Evolutionary conservation across 2,888 invertebrate genomes (phyloP).

Genomic region (Agrochola lychnidis): DNA sequence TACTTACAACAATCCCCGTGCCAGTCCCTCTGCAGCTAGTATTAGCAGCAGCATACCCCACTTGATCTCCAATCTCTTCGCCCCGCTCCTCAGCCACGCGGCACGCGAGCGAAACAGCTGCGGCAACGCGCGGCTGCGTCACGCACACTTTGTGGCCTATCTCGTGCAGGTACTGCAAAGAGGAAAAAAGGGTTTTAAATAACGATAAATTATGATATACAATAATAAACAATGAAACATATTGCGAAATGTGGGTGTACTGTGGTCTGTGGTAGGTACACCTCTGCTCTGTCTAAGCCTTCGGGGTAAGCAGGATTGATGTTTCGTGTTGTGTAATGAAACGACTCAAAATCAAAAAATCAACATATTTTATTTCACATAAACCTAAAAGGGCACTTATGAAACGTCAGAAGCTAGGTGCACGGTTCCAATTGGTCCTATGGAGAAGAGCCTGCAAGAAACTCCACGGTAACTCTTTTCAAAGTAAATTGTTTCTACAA

Average conservation of each 20-base stretch:
- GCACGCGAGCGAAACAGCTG: slow-evolving; percentile 96
- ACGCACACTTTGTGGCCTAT: slow-evolving; percentile 95
- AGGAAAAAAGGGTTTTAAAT: not conserved
- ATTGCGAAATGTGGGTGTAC: not conserved
- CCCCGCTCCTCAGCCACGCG: slow-evolving; percentile 97
- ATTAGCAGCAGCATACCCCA: slow-evolving; percentile 97
- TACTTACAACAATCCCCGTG: slow-evolving; percentile 93
- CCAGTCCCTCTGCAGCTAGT: slow-evolving; percentile 91
- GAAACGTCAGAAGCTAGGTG: too few relatives aligned
- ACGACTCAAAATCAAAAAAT: too few relatives aligned
- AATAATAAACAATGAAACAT: not conserved
- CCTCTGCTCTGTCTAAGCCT: not conserved
- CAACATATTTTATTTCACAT: too few relatives aligned
- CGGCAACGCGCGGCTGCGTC: slow-evolving; percentile 97
- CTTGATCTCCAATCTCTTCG: slow-evolving; percentile 93
- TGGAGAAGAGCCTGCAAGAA: too few relatives aligned
- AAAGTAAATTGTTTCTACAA: too few relatives aligned
- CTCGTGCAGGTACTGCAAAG: slow-evolving; percentile 95
- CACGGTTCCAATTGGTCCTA: too few relatives aligned
- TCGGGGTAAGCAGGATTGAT: not conserved
- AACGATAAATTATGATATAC: not conserved
- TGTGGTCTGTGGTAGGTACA: too few relatives aligned
- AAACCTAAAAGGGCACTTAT: too few relatives aligned
- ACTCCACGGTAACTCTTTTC: too few relatives aligned
- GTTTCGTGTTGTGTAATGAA: too few relatives aligned